Evolutionary conservation across 2,888 invertebrate genomes (phyloP), one percentile per base, ranked within the genome.

Genomic region (Volucella zonaria): DNA sequence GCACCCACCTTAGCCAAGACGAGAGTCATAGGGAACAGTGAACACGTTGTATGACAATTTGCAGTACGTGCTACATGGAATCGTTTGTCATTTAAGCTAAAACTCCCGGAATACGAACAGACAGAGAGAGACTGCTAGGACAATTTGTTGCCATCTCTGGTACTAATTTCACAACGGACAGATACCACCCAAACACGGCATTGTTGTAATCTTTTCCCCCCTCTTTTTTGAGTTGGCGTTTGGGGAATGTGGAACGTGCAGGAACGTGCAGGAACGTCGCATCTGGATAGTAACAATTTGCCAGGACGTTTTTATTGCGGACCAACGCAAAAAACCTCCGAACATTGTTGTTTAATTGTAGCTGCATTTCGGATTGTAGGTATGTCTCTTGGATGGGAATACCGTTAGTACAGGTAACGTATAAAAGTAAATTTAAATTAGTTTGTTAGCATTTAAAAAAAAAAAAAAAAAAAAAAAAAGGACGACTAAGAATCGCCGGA

Each of bases 341-440:
- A 82, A 67, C 79, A 82, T 64, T 78, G 82, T 78, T 78, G 58
- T 68, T 78, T 82, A 74, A 78, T 74, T 82, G 73, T 61, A 73
- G 51, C 18, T 64, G 40, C 38, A 15, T 9, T 49, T n/a, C 14
- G 38, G 23, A 10, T 12, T 9, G 56, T 9, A 59, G 15, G 31
- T 8, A 51, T 10, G 31, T 12, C 12, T 23, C 8, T 61, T 14
- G 42, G 23, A 45, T 47, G n/a, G 12, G 10, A 14, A n/a, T 56
- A 56, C 49, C 64, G 62, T 45, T 47, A 62, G 56, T 14, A 52
- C 42, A 47, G 9, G 42, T 62, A 18, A 54, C 52, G 52, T 52
- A 52, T 59, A 40, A 54, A 54, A 76, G 70, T 74, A 74, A 74
- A 61, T 82, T 70, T 64, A 82, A 82, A 70, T 78, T 74, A 68